Evolutionary conservation across 2,113 vertebrate genomes (phyloP), one percentile per base, ranked within the genome.

Genomic region (Entosphenus tridentatus): DNA sequence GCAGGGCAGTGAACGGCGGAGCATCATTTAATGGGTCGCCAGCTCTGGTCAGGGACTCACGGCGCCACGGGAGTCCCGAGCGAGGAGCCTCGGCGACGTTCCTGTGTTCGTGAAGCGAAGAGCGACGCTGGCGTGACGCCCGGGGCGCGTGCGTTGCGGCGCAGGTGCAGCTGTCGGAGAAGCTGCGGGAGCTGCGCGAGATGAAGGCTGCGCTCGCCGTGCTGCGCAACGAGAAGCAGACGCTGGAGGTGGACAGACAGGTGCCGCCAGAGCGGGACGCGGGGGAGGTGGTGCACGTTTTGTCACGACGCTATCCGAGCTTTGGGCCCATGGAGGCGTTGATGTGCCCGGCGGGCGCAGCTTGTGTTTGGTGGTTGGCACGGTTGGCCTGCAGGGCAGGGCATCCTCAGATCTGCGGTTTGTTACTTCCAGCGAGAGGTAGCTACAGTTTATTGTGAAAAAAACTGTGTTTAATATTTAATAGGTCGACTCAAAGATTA

Each of bases 191-290:
- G 21, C 10, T 65, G n/a, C 62, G 62, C n/a, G 62, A 65, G 21
- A 65, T 65, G 62, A 65, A 65, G 10, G 62, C 62, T 16, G 21
- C 62, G 8, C 62, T 65, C 21, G 62, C 62, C n/a, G 62, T 65
- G 62, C 9, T 65, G 62, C n/a, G 62, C 21, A 65, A 65, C 3
- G 62, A 65, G n/a, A 65, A 11, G 62, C 62, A 65, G 21, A n/a
- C n/a, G 62, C 62, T 65, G 62, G n/a, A 65, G 62, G n/a, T 16
- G 62, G 62, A 65, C 62, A 65, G 21, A n/a, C n/a, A 65, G 62
- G 62, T 65, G 13, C 21, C 39, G 39, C 39, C 39, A 18, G 39
- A 39, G 39, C 39, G 39, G 39, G 39, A 6, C 39, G 39, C 5
- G 39, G 39, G 39, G 4, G 39, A 39, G 39, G 39, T 39, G 39